Evolutionary conservation across 2,888 invertebrate genomes (phyloP).

Genomic region (Clunio marinus): DNA sequence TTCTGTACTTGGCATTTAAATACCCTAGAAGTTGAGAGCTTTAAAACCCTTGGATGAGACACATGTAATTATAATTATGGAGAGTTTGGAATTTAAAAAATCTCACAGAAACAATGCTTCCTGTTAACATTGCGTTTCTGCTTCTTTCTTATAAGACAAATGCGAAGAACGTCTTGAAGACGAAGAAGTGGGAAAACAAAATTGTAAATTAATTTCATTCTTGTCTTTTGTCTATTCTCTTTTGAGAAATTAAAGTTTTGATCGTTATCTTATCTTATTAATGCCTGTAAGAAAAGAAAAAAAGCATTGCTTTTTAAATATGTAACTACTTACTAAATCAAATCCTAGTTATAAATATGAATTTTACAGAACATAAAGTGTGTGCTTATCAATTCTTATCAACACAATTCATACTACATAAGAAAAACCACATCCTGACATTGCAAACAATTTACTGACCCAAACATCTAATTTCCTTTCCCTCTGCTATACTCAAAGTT

Average conservation of each 20-base stretch:
- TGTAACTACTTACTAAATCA: no score
- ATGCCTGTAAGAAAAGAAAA: not conserved
- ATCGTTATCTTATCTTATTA: conserved; percentile 31
- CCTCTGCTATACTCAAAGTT: not conserved
- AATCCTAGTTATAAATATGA: no score
- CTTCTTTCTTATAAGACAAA: conserved; percentile 30
- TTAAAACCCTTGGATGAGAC: conserved; percentile 1
- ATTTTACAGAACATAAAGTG: no score
- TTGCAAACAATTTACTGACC: no score
- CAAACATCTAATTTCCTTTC: not conserved
- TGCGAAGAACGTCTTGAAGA: conserved; percentile 43
- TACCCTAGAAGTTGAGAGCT: conserved; percentile 5
- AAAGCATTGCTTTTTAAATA: no score
- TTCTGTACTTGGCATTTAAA: conserved; percentile 9
- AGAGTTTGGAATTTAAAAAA: conserved; percentile 34
- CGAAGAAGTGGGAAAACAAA: conserved; percentile 42
- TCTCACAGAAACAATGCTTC: conserved; percentile 37
- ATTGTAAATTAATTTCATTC: conserved; percentile 37
- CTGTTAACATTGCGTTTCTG: conserved; percentile 23
- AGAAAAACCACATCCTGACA: not conserved
- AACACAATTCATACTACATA: no score
- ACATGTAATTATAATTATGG: conserved; percentile 31
- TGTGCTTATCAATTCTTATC: no score
- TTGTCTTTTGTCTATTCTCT: not conserved
- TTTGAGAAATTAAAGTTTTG: not conserved